phyloP scores from a whole-genome alignment of 2,888 invertebrate genomes.

The Ochropleura plecta region DNA sequence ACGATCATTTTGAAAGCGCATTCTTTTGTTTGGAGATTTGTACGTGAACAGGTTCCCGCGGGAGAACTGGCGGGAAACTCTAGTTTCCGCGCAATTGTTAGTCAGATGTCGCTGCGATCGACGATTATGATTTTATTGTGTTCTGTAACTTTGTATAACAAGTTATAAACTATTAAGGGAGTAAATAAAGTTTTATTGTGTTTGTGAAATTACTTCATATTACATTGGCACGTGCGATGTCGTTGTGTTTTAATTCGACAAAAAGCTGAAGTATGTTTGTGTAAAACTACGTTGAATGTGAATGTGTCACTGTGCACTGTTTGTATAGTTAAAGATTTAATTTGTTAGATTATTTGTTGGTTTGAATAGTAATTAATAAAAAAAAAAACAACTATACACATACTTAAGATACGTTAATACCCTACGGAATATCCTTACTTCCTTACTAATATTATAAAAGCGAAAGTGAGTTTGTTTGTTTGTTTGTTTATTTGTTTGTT shows the following conservation, averaged over 20 bases:
- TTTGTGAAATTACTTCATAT: slow-evolving; percentile 41
- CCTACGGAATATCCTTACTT: no score
- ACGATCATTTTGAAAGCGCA: background rate
- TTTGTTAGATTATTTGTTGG: background rate
- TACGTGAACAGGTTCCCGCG: slow-evolving; percentile 27
- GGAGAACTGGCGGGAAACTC: background rate
- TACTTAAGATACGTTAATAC: background rate
- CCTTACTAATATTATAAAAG: no score
- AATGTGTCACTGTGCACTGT: background rate
- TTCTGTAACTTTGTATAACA: slow-evolving; percentile 35
- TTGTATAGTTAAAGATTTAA: background rate
- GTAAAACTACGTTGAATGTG: background rate
- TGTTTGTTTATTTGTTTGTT: no score
- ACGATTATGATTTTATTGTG: slow-evolving; percentile 34
- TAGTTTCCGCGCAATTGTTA: background rate
- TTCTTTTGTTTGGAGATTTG: background rate
- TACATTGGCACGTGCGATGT: slow-evolving; percentile 4
- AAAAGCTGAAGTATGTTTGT: background rate
- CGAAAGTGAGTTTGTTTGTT: no score
- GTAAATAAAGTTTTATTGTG: slow-evolving; percentile 36
- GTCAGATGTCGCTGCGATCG: slow-evolving; percentile 39
- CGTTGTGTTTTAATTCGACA: background rate
- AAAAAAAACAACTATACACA: background rate
- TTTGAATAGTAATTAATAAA: background rate
- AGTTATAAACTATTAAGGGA: slow-evolving; percentile 29